Percentiles rank a stretch among this genome's conserved stretches.
Evolutionary conservation across 2,797 vertebrate genomes (phyloP).

Genomic region (Paguma larvata): DNA sequence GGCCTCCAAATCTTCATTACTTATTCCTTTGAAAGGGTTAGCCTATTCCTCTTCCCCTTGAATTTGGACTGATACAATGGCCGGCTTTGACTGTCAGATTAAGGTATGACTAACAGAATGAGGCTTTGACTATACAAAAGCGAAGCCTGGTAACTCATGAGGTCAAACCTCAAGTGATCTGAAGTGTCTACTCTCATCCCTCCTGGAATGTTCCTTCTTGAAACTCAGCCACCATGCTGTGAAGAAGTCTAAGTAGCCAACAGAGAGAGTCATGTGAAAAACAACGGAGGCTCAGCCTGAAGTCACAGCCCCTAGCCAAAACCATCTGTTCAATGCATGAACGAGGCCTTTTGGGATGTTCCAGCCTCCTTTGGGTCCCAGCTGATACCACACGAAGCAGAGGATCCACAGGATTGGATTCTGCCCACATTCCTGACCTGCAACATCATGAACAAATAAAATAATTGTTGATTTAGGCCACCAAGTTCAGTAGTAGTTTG

Average conservation of each 20-base stretch:
- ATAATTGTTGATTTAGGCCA: background rate
- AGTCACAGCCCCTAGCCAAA: rapidly evolving
- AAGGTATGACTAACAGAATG: background rate
- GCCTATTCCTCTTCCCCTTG: background rate
- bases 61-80: background rate
- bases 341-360: background rate
- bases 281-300: rapidly evolving
- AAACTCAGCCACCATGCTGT: background rate
- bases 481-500: background rate
- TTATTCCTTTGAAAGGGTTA: background rate
- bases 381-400: background rate
- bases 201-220: background rate
- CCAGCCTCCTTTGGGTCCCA: rapidly evolving
- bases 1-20: background rate
- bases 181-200: background rate
- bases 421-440: background rate
- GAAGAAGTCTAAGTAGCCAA: background rate
- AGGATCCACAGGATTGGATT: rapidly evolving
- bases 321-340: background rate
- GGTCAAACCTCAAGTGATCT: background rate
- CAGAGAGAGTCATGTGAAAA: rapidly evolving
- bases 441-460: background rate
- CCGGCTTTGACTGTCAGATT: background rate
- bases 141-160: background rate
- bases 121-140: background rate